Evolutionary conservation across 2,797 vertebrate genomes (phyloP).

Genomic region (Oryzias dopingdopingensis): DNA sequence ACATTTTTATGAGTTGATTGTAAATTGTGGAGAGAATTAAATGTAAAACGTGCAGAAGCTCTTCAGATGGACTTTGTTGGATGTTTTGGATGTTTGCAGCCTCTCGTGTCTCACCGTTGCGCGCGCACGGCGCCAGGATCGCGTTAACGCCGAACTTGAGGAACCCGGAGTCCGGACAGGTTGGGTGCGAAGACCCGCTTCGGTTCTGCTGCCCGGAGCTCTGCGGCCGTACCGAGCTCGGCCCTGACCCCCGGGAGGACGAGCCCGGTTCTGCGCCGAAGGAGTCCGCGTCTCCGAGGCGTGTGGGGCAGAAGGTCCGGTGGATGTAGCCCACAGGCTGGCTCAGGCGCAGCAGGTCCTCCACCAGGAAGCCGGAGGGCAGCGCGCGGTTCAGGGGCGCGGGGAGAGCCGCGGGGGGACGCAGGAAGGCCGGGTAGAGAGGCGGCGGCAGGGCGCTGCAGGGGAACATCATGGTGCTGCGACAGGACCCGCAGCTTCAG

Average conservation of each 20-base stretch:
- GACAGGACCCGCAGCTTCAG: background rate
- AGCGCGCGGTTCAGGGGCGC: conserved; percentile 82
- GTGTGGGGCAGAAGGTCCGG: conserved; percentile 68
- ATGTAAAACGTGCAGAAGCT: too few relatives aligned
- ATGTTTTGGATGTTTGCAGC: too few relatives aligned
- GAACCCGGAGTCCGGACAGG: conserved; percentile 76
- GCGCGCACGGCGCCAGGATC: conserved; percentile 88
- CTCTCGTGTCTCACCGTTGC: conserved; percentile 70
- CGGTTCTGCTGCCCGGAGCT: conserved; percentile 63
- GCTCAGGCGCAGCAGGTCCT: conserved; percentile 89
- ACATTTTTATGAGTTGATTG: too few relatives aligned
- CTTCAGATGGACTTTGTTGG: too few relatives aligned
- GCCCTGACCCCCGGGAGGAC: conserved; percentile 9
- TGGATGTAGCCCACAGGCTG: conserved; percentile 81
- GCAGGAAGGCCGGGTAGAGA: conserved; percentile 87
- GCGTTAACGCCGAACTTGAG: conserved; percentile 96
- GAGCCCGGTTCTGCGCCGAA: conserved; percentile 13
- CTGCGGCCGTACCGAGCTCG: conserved; percentile 28
- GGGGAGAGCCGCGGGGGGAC: conserved; percentile 82
- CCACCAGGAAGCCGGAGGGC: conserved; percentile 88
- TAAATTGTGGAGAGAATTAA: too few relatives aligned
- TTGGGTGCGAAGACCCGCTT: conserved; percentile 57
- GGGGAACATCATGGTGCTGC: conserved; percentile 87
- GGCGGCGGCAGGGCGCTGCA: conserved; percentile 86
- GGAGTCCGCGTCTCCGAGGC: conserved; percentile 26